phyloP scores from a whole-genome alignment of 30 jellyfish, hydroid and myxozoan species.

The Haliclystus octoradiatus region DNA sequence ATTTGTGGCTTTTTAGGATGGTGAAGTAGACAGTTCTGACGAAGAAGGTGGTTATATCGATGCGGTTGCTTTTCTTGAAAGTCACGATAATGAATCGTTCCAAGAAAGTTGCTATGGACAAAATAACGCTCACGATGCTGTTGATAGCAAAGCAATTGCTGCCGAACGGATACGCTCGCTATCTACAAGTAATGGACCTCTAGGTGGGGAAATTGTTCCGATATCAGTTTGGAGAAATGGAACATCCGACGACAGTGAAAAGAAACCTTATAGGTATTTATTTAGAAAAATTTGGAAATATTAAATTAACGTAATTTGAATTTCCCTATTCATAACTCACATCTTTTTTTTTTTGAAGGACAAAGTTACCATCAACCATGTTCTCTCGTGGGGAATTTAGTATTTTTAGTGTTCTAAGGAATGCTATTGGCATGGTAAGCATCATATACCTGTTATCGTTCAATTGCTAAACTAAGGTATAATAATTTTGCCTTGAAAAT shows the following conservation, averaged over 20 bases:
- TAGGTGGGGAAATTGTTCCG: background rate
- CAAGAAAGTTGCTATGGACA: background rate
- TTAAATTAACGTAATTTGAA: background rate
- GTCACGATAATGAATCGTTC: background rate
- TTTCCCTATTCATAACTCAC: background rate
- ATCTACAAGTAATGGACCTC: background rate
- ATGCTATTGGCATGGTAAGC: conserved; percentile 73
- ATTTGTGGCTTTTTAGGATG: no score
- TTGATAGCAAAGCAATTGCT: background rate
- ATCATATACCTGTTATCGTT: no score
- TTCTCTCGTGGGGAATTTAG: conserved; percentile 87
- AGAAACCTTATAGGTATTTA: background rate
- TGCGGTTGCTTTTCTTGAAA: background rate
- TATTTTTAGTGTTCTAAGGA: conserved; percentile 79
- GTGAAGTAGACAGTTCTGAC: background rate
- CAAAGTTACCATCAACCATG: conserved; percentile 70
- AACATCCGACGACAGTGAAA: background rate
- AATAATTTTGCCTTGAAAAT: no score
- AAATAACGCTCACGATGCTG: background rate
- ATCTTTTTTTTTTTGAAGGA: conserved; percentile 19
- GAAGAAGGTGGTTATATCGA: background rate
- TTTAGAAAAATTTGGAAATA: background rate
- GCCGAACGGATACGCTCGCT: background rate
- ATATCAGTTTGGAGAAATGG: background rate
- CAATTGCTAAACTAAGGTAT: no score